phyloP scores from a whole-genome alignment of 2,888 invertebrate genomes.

The Drosophila mettleri region DNA sequence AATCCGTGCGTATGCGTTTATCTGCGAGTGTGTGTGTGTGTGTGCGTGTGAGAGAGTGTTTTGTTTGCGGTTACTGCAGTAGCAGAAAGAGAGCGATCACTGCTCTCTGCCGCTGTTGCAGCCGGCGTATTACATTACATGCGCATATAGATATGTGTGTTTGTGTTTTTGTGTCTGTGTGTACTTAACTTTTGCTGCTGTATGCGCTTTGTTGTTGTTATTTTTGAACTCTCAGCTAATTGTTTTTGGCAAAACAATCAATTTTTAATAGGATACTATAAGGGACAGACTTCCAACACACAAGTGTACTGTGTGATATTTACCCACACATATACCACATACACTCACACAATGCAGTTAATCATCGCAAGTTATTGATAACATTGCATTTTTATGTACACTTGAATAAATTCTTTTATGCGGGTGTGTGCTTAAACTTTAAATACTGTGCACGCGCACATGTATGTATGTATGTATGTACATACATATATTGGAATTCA shows the following conservation, averaged over 20 bases:
- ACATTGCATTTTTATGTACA: conserved; percentile 25
- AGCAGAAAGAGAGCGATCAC: conserved; percentile 13
- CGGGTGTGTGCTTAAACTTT: not conserved
- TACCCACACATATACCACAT: not conserved
- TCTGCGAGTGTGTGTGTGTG: not conserved
- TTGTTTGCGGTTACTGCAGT: conserved; percentile 10
- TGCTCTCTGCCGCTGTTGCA: conserved; percentile 19
- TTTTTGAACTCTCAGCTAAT: conserved; percentile 24
- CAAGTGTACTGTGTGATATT: not conserved
- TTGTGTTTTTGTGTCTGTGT: not conserved
- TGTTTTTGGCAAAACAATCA: conserved; percentile 5
- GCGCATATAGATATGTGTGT: not conserved
- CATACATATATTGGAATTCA: not conserved
- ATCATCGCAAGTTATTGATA: conserved; percentile 38
- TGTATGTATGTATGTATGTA: not conserved
- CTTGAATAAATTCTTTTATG: not conserved
- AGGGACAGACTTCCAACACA: not conserved
- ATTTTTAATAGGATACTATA: conserved; percentile 3
- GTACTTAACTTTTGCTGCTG: conserved; percentile 9
- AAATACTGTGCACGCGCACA: conserved; percentile 3
- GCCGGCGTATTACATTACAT: conserved; percentile 24
- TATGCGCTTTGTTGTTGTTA: not conserved
- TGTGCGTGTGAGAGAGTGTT: not conserved
- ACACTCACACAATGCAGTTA: conserved; percentile 2
- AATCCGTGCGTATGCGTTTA: not conserved